Base-by-base conservation (phyloP, 2,888 invertebrate species). In the Embidobia sp. region DNA sequence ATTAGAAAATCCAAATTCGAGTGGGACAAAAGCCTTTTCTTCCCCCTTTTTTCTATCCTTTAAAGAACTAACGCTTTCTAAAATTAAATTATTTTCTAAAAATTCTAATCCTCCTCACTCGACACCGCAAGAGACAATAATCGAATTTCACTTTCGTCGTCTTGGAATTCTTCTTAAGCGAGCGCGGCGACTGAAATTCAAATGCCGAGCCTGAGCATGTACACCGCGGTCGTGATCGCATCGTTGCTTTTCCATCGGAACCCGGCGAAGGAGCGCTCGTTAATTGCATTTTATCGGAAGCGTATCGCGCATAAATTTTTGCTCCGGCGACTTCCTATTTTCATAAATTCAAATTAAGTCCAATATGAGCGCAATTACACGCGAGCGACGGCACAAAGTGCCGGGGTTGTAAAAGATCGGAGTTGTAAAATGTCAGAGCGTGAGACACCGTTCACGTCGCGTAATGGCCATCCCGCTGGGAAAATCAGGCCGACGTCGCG, bases 391-490 rank as follows among this genome's bases (percentile, higher is more conserved):
- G 13, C 40, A 29, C 10, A 26, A 67, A 48, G 27, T 29, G 53
- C 7, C 15, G 13, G 22, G 3, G 22, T 22, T 51, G 46, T 53
- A 27, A 35, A 22, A 61, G 53, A 70, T 70, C 61, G 61, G 61
- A 61, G 70, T 61, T 70, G 51, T 51, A 53, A 70, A 70, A 61
- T 72, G 72, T 55, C 63, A 55, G 72, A 72, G 44, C 72, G 72
- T 46, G 72, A 63, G 63, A 53, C 61, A 53, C 55, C 48, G 16
- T 72, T 53, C 48, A 48, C 44, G 46, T 31, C 19, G 15, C 29
- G 48, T 57, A 49, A 67, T 63, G 63, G 37, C 48, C 72, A 72
- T 72, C 55, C 18, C 15, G 31, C 55, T 40, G 55, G 55, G 37
- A 72, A 72, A 72, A 63, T 72, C 55, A 63, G 72, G 55, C 53